Conservation (phyloP, 2,113 vertebrate genomes). For the Bettongia penicillata region DNA sequence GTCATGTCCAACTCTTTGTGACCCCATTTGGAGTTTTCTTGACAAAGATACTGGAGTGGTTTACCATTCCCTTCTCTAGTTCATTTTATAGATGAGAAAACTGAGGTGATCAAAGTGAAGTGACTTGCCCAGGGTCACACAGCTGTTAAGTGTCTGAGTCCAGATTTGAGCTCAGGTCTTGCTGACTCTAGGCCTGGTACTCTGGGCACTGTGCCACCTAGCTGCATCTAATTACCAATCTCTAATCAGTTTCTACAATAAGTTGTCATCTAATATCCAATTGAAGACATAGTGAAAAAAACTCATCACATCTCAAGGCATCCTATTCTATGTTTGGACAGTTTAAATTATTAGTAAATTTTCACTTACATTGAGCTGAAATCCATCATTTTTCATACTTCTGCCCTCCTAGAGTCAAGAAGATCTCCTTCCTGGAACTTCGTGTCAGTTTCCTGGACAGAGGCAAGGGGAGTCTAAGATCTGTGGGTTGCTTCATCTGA, state of each 20-base stretch:
- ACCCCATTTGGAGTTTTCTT: background rate
- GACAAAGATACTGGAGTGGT: background rate
- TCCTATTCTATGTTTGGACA: background rate
- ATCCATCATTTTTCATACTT: background rate
- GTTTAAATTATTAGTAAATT: background rate
- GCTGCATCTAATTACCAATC: background rate
- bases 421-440: background rate
- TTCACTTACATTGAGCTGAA: background rate
- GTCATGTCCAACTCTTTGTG: background rate
- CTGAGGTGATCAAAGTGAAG: background rate
- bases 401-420: background rate
- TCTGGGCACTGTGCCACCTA: background rate
- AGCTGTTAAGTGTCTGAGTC: too few species aligned
- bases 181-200: background rate
- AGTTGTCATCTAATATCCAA: background rate
- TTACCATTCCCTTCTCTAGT: background rate
- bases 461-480: background rate
- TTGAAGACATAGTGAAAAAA: background rate
- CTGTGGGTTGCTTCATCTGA: background rate
- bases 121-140: too few species aligned
- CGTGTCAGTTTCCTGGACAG: background rate
- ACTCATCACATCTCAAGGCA: background rate
- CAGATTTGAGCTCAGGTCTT: too few species aligned
- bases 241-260: background rate
- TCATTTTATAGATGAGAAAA: background rate